phyloP scores from a whole-genome alignment of 2,113 vertebrate genomes.

The Tetraodon nigroviridis region DNA sequence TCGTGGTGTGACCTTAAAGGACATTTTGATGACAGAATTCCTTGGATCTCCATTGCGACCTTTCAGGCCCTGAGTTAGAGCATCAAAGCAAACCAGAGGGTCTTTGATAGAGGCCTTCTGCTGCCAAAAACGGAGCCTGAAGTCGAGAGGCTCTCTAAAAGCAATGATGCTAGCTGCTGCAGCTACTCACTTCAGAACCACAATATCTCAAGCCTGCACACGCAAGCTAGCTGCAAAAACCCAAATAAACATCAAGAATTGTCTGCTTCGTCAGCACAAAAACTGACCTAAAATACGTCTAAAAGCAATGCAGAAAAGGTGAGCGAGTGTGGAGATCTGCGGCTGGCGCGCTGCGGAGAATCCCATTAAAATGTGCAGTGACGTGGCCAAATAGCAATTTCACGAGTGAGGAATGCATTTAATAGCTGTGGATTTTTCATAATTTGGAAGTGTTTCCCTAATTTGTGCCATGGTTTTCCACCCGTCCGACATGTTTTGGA shows the following conservation, averaged over 20 bases:
- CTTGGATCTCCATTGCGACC: no score
- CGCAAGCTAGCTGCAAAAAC: background rate
- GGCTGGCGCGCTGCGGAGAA: conserved; percentile 30
- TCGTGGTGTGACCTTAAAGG: no score
- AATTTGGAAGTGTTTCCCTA: conserved; percentile 56
- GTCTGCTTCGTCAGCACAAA: conserved; percentile 4
- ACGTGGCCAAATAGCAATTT: conserved; percentile 60
- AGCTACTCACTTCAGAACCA: conserved; percentile 43
- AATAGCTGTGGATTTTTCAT: conserved; percentile 60
- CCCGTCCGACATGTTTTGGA: no score
- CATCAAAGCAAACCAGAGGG: conserved; percentile 26
- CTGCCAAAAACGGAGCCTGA: conserved; percentile 51
- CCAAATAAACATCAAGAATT: background rate
- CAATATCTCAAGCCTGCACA: no score
- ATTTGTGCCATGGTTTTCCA: conserved; percentile 18
- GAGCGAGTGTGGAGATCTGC: conserved; percentile 3
- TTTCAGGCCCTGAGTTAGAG: conserved; percentile 35
- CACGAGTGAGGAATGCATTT: conserved; percentile 67
- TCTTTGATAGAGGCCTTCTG: conserved; percentile 52
- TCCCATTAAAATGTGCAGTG: conserved; percentile 58
- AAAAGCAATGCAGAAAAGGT: conserved; percentile 20
- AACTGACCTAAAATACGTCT: conserved; percentile 1
- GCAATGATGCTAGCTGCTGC: conserved; percentile 59
- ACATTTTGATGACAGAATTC: no score
- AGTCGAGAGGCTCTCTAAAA: conserved; percentile 49